A percentile compares a stretch with the other conserved stretches of the same genome.
Evolutionary conservation across 2,888 invertebrate genomes (phyloP).

Genomic region (Ennomos erosarius): DNA sequence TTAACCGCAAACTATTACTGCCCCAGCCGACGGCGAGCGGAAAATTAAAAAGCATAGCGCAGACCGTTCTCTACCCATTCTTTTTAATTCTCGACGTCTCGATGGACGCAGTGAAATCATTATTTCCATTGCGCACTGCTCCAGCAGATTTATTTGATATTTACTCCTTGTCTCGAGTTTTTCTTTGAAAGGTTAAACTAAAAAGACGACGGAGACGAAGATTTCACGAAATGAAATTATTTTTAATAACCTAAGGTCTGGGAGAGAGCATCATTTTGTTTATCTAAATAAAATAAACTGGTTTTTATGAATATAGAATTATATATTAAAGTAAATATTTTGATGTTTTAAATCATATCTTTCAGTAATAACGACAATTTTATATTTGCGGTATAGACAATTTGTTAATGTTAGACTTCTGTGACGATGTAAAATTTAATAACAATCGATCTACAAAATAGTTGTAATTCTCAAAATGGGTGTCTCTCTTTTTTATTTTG

Average conservation of each 20-base stretch:
- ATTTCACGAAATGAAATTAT: background rate
- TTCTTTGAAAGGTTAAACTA: conserved; percentile 31
- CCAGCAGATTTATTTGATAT: conserved; percentile 69
- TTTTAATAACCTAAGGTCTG: background rate
- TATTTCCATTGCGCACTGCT: conserved; percentile 66
- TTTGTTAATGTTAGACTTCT: too few species aligned
- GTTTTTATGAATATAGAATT: too few species aligned
- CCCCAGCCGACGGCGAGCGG: conserved; percentile 69
- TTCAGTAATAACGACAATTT: too few species aligned
- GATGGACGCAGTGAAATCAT: conserved; percentile 69
- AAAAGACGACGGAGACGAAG: conserved; percentile 4
- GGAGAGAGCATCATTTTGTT: too few species aligned
- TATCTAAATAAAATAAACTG: too few species aligned
- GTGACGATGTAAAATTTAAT: too few species aligned
- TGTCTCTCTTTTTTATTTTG: too few species aligned
- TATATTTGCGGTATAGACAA: too few species aligned
- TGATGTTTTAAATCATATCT: too few species aligned
- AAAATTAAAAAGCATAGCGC: conserved; percentile 82
- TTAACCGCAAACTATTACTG: conserved; percentile 65
- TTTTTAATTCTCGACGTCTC: conserved; percentile 75
- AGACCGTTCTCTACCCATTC: conserved; percentile 72
- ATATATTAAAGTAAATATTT: too few species aligned
- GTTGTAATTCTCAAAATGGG: too few species aligned
- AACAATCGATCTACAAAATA: too few species aligned
- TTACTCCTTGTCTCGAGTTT: conserved; percentile 56